Percentiles rank a stretch among this genome's conserved stretches.
Evolutionary conservation across 2,113 vertebrate genomes (phyloP).

Genomic region (Rostratula benghalensis): DNA sequence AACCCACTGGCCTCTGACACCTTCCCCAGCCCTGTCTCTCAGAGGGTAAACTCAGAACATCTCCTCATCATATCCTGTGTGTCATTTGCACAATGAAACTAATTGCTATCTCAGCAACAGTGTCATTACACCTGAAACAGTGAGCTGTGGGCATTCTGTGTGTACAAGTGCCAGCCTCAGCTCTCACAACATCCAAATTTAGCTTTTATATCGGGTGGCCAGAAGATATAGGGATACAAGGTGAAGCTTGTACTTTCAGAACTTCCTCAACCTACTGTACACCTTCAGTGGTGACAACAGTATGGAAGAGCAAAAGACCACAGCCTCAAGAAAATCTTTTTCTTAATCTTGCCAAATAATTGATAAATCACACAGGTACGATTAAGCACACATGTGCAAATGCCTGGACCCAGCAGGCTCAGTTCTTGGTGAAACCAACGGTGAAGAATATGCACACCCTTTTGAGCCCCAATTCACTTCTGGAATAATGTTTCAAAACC

Average conservation of each 20-base stretch:
- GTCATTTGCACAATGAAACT: background rate
- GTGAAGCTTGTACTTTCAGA: background rate
- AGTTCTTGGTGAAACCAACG: background rate
- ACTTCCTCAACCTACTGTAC: background rate
- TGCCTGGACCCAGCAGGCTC: background rate
- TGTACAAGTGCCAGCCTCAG: background rate
- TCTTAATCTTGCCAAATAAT: background rate
- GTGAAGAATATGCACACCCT: background rate
- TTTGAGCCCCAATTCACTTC: background rate
- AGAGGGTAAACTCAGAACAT: background rate
- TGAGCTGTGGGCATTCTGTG: background rate
- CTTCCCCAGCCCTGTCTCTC: background rate
- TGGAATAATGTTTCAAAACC: background rate
- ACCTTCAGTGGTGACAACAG: accelerated
- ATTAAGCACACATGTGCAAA: background rate
- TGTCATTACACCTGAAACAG: background rate
- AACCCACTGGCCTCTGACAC: accelerated
- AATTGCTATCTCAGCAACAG: background rate
- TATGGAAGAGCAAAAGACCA: background rate
- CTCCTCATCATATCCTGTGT: accelerated
- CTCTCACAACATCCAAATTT: background rate
- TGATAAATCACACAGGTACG: accelerated
- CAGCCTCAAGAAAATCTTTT: background rate
- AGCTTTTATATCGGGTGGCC: background rate
- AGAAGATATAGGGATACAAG: background rate